Conservation (phyloP, 2,113 vertebrate genomes). For the Camelus dromedarius region DNA sequence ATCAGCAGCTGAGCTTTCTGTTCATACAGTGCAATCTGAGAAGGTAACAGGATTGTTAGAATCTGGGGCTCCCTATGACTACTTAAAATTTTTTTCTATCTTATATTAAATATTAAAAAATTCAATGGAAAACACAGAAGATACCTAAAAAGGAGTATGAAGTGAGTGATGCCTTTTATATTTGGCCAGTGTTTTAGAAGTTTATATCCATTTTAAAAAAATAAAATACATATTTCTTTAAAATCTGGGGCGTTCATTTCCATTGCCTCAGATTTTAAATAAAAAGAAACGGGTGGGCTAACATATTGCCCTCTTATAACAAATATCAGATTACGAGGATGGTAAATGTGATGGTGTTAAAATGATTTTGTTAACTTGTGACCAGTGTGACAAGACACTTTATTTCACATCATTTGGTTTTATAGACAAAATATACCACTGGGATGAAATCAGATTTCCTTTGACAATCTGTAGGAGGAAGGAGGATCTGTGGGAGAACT, state of each 20-base stretch:
- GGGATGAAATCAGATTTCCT: constrained; percentile 57
- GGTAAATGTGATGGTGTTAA: constrained; percentile 10
- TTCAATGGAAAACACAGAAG: background rate
- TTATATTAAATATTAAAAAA: constrained; percentile 26
- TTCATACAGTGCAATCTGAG: background rate
- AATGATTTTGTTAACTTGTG: constrained; percentile 62
- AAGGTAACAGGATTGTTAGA: background rate
- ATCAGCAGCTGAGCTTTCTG: background rate
- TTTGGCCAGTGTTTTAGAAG: constrained; percentile 30
- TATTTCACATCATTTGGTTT: constrained; percentile 58
- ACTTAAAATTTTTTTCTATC: background rate
- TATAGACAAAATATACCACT: constrained; percentile 51
- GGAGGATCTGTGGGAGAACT: background rate
- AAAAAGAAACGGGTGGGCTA: background rate
- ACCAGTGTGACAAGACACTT: constrained; percentile 43
- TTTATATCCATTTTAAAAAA: background rate
- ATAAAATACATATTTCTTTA: background rate
- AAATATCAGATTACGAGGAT: background rate
- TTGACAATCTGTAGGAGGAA: constrained; percentile 59
- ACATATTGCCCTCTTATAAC: background rate
- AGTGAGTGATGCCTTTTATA: background rate
- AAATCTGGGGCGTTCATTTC: background rate
- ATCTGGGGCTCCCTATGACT: background rate
- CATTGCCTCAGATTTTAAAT: background rate
- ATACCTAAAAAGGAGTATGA: background rate